phyloP scores from a whole-genome alignment of 2,113 vertebrate genomes.

The Neogobius melanostomus region DNA sequence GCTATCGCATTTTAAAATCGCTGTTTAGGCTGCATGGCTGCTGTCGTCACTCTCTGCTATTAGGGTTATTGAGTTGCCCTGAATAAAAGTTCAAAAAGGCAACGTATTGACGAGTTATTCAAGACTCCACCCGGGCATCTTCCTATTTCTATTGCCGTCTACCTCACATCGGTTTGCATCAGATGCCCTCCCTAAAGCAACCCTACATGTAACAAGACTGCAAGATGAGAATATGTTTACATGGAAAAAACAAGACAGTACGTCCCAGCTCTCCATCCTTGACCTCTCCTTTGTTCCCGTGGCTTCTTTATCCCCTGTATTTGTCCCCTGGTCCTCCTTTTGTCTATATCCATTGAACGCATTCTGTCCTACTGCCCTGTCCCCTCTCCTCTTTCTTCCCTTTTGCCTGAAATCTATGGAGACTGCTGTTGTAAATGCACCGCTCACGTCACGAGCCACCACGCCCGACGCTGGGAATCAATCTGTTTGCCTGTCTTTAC shows the following conservation, averaged over 20 bases:
- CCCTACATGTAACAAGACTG: background rate
- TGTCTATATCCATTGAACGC: conserved; percentile 38
- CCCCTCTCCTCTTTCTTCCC: conserved; percentile 5
- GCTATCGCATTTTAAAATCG: conserved; percentile 35
- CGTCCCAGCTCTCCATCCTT: conserved; percentile 38
- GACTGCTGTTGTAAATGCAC: conserved; percentile 20
- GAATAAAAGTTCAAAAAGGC: conserved; percentile 22
- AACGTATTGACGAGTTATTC: background rate
- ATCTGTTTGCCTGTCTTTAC: conserved; percentile 9
- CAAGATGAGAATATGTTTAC: too few relatives aligned
- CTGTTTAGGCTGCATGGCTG: conserved; percentile 23
- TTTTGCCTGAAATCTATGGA: conserved; percentile 22
- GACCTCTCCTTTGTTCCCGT: conserved; percentile 42
- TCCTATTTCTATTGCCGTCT: background rate
- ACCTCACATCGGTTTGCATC: background rate
- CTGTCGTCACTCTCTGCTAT: conserved; percentile 25
- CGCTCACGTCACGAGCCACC: conserved; percentile 23
- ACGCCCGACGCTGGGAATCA: conserved; percentile 53
- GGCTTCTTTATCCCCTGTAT: conserved; percentile 38
- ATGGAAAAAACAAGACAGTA: conserved; percentile 5
- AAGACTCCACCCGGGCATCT: background rate
- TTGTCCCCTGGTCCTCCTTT: conserved; percentile 31
- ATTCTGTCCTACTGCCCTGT: conserved; percentile 12
- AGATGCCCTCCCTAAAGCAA: background rate
- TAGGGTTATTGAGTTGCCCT: conserved; percentile 36